Evolutionary conservation across 2,888 invertebrate genomes (phyloP), one percentile per base, ranked within the genome.

Genomic region (Pheosia tremula): DNA sequence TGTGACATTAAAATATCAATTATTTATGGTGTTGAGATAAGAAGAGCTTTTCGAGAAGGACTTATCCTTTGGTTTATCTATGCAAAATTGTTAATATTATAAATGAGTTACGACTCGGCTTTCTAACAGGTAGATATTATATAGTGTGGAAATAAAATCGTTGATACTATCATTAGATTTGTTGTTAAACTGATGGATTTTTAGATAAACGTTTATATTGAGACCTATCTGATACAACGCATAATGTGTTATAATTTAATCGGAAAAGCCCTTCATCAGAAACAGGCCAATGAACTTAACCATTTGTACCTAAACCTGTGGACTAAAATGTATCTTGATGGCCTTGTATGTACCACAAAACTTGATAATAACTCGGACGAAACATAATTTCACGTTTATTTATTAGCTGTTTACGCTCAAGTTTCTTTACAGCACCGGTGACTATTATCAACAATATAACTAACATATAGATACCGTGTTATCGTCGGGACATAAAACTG

Each of bases 1-100:
- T 91, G 92, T 90, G 92, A 90, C 91, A 91, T 91, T 91, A 90
- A 90, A 93, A 93, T 93, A 93, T 92, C 91, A 91, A 91, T 92
- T 90, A 92, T 92, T 92, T 92, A 93, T 91, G 83, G 90, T 82
- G 85, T 83, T 83, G 84, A 89, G 91, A 92, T 91, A 91, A 84
- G 78, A 80, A 82, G 77, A 80, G 81, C 80, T 81, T 85, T 87
- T 84, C 81, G 77, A 85, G 84, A 82, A 84, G 84, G 82, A 81
- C 75, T 78, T 78, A 80, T 86, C 82, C 76, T 65, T 61, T 62
- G 49, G 69, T 62, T 84, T 85, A 83, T 82, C 80, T 82, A 82
- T 83, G 82, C 82, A 78, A 85, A 86, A 83, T 83, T 80, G 81
- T 81, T 74, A 78, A 74, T 78, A 75, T 69, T 75, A 74, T 68